Evolutionary conservation across 1,140 invertebrate species (phyloP), one percentile per base, ranked within the genome.

Genomic region (Magallana angulata): DNA sequence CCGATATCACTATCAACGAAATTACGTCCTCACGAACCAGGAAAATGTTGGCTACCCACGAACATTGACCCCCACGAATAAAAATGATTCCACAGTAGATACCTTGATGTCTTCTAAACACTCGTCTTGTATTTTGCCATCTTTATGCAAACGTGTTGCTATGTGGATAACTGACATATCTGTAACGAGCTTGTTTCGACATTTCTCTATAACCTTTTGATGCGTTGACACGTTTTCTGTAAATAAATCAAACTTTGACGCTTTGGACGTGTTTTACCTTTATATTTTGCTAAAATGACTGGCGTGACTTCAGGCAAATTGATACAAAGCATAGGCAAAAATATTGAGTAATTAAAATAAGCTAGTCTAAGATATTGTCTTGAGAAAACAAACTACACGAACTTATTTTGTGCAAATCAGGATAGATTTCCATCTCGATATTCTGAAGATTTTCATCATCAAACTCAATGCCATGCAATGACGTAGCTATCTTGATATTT

Each of bases 381-480:
- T 48, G 36, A 48, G 36, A 4, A 48, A 48, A 48, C 36, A 48
- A 48, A 48, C 36, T 48, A 4, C 5, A 48, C 36, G 36, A 48
- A 48, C 36, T 48, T 48, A 48, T 48, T 48, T 48, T 64, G 14
- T 7, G 62, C 14, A 18, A 16, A 18, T 64, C 62, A 4, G 62
- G 62, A 18, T 64, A 64, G 14, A 64, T 64, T 64, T 64, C 62
- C 14, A 64, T 18, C 62, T 64, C 62, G 2, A 18, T 18, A 57
- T 57, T n/a, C 16, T 57, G 1, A 57, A 57, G 14, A n/a, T 18
- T 57, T 57, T 57, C 81, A 57, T 57, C 81, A 82, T 57, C 56
- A 58, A 82, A 82, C 36, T 82, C 81, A 57, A 82, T 57, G 7
- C 81, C 81, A 56, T 82, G 81, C 57, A 82, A 82, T 16, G 81